These are phyloP conservation scores for Labroides dimidiatus DNA, from an alignment of 2,797 vertebrate species.

Conservation along the genomic window DNA sequence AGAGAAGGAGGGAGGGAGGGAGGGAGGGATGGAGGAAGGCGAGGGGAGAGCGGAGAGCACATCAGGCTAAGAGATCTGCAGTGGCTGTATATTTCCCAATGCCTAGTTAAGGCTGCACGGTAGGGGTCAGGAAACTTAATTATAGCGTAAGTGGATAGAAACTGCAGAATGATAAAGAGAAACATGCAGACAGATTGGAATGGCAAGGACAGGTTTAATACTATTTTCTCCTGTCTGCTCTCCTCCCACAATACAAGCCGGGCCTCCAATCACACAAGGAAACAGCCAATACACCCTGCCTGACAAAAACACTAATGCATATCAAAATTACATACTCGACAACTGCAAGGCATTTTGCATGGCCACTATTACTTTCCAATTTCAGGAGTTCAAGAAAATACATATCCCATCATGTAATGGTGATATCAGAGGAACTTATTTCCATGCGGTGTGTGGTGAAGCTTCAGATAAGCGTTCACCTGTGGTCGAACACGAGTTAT, in stretches of 20 bases:
- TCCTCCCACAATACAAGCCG: constrained; percentile 92
- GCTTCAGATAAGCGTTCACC: constrained; percentile 77
- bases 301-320: constrained; percentile 86
- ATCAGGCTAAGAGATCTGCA: constrained; percentile 93
- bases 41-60: constrained; percentile 81
- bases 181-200: constrained; percentile 96
- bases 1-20: constrained; percentile 57
- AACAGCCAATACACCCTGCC: constrained; percentile 83
- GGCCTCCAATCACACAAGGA: constrained; percentile 87
- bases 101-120: constrained; percentile 95
- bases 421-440: constrained; percentile 78
- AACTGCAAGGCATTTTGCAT: constrained; percentile 74
- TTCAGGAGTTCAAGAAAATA: constrained; percentile 77
- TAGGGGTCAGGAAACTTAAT: constrained; percentile 99
- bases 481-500: constrained; percentile 74
- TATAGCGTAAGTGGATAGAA: constrained; percentile 98
- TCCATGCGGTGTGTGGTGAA: constrained; percentile 61
- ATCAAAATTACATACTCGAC: constrained; percentile 89
- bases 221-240: constrained; percentile 93
- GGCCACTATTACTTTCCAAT: constrained; percentile 80
- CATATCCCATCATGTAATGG: constrained; percentile 76
- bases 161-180: constrained; percentile 98
- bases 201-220: constrained; percentile 99
- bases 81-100: constrained; percentile 95
- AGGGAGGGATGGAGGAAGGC: constrained; percentile 55